phyloP scores from a whole-genome alignment of 2,113 vertebrate genomes.

The Cyanoliseus patagonus region DNA sequence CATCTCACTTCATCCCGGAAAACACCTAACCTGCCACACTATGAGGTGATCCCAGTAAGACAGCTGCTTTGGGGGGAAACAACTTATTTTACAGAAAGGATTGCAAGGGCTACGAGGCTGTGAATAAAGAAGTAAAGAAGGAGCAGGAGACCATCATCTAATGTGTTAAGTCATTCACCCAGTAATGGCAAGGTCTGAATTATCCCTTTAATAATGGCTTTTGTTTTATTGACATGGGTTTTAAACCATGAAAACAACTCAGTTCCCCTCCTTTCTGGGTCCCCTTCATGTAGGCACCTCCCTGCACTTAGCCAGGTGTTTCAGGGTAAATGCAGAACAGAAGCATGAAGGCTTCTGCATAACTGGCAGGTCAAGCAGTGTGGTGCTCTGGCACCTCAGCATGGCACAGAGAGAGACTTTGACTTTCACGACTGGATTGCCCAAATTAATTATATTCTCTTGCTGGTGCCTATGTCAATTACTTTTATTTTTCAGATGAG shows the following conservation, averaged over 20 bases:
- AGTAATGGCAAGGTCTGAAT: not conserved
- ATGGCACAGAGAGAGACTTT: not conserved
- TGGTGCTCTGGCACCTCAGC: not conserved
- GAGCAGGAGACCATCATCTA: not conserved
- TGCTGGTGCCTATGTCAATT: not conserved
- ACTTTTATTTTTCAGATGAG: not conserved
- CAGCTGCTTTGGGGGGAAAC: fast-evolving
- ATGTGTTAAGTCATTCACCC: not conserved
- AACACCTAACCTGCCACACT: not conserved
- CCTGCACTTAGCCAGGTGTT: not conserved
- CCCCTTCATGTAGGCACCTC: fast-evolving
- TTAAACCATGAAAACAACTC: not conserved
- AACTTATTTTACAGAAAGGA: not conserved
- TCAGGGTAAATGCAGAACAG: not conserved
- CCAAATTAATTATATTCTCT: not conserved
- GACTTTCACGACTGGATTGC: not conserved
- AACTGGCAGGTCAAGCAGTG: not conserved
- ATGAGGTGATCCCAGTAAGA: fast-evolving
- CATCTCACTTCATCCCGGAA: not conserved
- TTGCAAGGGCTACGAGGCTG: not conserved
- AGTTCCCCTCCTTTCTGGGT: not conserved
- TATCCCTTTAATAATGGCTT: not conserved
- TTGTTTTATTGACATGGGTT: not conserved
- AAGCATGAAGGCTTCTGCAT: not conserved
- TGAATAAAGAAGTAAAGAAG: not conserved